These are phyloP conservation scores for Vidua chalybeata DNA, from an alignment of 2,113 vertebrate genomes.

Conservation along the genomic window DNA sequence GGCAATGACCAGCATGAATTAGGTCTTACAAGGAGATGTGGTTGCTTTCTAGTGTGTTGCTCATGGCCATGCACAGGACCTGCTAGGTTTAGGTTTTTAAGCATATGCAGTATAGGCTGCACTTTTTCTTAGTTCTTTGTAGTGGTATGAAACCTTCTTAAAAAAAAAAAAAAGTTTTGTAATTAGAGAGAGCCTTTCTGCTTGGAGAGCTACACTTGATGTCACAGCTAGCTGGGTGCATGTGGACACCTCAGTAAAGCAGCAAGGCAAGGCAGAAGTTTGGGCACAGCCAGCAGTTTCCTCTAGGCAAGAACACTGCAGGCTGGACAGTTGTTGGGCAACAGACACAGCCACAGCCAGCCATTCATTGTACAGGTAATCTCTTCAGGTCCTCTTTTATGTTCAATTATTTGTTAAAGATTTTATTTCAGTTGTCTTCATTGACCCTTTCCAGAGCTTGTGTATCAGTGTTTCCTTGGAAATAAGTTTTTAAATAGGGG, in stretches of 20 bases:
- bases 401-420: not conserved
- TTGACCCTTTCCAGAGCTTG: not conserved
- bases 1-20: not conserved
- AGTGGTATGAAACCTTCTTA: not conserved
- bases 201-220: not conserved
- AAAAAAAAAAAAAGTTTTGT: not conserved
- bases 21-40: not conserved
- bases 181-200: not conserved
- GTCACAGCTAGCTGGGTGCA: not conserved
- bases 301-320: not conserved
- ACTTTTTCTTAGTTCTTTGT: not conserved
- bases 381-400: not conserved
- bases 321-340: not conserved
- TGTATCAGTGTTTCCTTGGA: not conserved
- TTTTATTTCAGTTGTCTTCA: not conserved
- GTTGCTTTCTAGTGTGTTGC: not conserved
- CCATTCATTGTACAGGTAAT: too few species aligned
- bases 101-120: not conserved
- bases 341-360: not conserved
- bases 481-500: not conserved
- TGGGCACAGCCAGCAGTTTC: not conserved
- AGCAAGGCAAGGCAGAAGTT: not conserved
- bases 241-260: not conserved
- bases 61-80: fast-evolving
- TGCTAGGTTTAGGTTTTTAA: not conserved